Conservation (phyloP, 2,888 invertebrate species). For the Scaptodrosophila latifasciaeformis region DNA sequence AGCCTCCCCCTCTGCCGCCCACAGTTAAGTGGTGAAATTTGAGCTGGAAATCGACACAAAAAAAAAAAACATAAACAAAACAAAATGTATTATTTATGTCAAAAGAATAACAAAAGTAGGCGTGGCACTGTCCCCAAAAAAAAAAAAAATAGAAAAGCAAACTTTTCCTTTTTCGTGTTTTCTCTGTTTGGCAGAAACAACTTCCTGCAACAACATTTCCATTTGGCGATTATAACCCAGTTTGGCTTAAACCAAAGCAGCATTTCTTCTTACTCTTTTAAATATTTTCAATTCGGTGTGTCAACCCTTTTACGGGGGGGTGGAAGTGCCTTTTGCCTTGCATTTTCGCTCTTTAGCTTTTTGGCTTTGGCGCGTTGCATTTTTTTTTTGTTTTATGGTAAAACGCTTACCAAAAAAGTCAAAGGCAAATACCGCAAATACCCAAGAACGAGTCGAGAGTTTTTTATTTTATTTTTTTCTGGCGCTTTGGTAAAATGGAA, state of each 20-base stretch:
- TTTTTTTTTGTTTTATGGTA: constrained; percentile 48
- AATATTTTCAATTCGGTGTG: constrained; percentile 27
- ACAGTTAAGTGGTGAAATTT: constrained; percentile 24
- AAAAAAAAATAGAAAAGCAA: constrained; percentile 1
- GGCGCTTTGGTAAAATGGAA: constrained; percentile 45
- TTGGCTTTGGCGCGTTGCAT: constrained; percentile 36
- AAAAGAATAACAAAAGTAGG: constrained; percentile 6
- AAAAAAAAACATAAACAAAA: constrained; percentile 1
- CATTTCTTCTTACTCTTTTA: constrained; percentile 27
- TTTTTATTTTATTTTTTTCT: constrained; percentile 10
- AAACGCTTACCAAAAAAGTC: constrained; percentile 44
- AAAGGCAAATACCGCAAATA: constrained; percentile 18
- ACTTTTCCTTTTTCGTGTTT: constrained; percentile 11
- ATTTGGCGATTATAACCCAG: constrained; percentile 58
- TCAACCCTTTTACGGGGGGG: too few relatives aligned
- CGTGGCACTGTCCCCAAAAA: constrained; percentile 25
- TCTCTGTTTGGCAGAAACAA: constrained; percentile 37
- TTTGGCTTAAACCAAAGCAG: constrained; percentile 27
- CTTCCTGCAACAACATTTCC: constrained; percentile 63
- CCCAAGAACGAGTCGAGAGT: too few relatives aligned
- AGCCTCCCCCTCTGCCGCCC: too few relatives aligned
- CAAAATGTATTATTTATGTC: neutral
- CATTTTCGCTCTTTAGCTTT: neutral
- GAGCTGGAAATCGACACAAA: constrained; percentile 37
- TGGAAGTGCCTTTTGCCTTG: constrained; percentile 18